A percentile compares a stretch with the other conserved stretches of the same genome.
phyloP scores from a whole-genome alignment of 2,113 vertebrate species.

The Epinephelus lanceolatus region DNA sequence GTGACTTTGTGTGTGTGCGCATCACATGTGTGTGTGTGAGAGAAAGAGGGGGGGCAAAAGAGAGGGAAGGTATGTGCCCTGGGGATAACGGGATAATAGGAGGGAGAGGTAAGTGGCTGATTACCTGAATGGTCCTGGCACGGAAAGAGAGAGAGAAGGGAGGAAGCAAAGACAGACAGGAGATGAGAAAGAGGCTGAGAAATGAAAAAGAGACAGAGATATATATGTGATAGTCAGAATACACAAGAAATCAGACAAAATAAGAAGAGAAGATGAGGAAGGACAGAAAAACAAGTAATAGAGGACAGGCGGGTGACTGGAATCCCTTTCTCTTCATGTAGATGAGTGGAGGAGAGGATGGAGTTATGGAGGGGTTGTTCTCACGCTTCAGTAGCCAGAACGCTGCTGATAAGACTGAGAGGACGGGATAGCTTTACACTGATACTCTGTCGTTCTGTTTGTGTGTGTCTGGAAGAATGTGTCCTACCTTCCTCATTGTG shows the following conservation, averaged over 20 bases:
- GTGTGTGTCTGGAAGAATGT: constrained; percentile 2
- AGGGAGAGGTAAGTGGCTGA: constrained; percentile 76
- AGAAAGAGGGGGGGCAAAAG: neutral
- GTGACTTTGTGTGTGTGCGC: constrained; percentile 7
- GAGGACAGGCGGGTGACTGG: neutral
- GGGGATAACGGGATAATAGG: constrained; percentile 67
- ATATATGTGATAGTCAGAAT: constrained; percentile 11
- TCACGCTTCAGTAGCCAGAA: constrained; percentile 69
- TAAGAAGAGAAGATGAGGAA: neutral
- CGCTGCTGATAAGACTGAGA: constrained; percentile 48
- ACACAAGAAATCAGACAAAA: neutral
- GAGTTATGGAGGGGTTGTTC: constrained; percentile 50
- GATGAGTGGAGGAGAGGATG: constrained; percentile 33
- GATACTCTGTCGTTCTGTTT: constrained; percentile 2
- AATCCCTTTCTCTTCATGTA: neutral
- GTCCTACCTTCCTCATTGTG: constrained; percentile 30
- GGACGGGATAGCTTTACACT: constrained; percentile 53
- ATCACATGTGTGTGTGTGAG: neutral
- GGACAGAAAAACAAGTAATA: neutral
- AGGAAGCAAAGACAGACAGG: constrained; percentile 4
- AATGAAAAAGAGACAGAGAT: neutral
- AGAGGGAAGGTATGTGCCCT: constrained; percentile 63
- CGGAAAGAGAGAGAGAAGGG: constrained; percentile 23
- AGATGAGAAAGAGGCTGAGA: neutral
- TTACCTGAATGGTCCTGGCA: constrained; percentile 77